Evolutionary conservation across 1,140 invertebrate species (phyloP), one percentile per base, ranked within the genome.

Genomic region (Acromyrmex echinatior): DNA sequence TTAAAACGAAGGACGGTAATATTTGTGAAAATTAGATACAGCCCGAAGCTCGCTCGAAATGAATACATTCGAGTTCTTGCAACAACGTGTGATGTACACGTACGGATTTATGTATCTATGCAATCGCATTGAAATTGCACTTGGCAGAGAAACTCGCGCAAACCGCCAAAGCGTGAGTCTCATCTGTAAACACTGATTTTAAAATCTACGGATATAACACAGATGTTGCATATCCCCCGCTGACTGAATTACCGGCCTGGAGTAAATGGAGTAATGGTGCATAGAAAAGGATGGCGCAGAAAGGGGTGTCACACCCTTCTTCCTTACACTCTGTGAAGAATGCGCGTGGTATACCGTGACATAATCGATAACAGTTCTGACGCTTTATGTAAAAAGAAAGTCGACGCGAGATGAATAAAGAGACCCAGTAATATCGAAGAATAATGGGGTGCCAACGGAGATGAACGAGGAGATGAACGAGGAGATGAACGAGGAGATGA

Each of bases 81-180:
- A 31, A n/a, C 66, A 39, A 51, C 58, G 35, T 39, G 16, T 21
- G 70, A 16, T 14, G 25, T 66, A n/a, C 49, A 31, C 31, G 31
- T 31, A 31, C 31, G 31, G 31, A 39, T 18, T 14, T 28, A 53
- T 62, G 31, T 31, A 28, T 49, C 10, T 28, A 16, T n/a, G 71
- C 51, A 28, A 65, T 18, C 31, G 53, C 35, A 35, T 51, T 31
- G 25, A 62, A 56, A 74, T 51, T 86, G 66, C 86, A 88, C 62
- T 92, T 90, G 91, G 86, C 88, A 88, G 85, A 90, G 91, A 91
- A 88, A 85, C 77, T 87, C 78, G 86, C 86, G 56, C 76, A 70
- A 66, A 88, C 87, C 88, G 89, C 88, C 91, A 91, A 82, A 10
- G 63, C 28, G 71, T 21, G 58, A 31, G 3, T 39, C 21, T 80